Percentiles rank a stretch among this genome's conserved stretches.
These are phyloP conservation scores for Holothuria leucospilota DNA, from an alignment of 53 echinoderm and acorn worm species.

Conservation along the genomic window DNA sequence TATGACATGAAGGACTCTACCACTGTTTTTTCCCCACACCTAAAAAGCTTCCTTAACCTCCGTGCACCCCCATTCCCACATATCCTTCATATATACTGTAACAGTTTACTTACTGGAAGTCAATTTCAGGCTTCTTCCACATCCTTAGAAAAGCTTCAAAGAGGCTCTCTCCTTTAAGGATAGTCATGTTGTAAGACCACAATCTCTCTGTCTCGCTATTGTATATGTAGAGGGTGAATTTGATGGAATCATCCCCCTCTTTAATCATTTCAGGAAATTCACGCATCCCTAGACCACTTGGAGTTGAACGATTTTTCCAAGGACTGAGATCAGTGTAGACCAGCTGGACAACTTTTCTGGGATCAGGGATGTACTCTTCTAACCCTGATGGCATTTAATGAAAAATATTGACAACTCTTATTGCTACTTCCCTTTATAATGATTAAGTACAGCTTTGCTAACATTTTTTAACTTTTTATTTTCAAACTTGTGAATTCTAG, in stretches of 20 bases:
- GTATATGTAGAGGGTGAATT: neutral
- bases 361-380: neutral
- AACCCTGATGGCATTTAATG: neutral
- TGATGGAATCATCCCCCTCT: neutral
- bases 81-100: too few species aligned
- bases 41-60: too few species aligned
- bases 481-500: too few species aligned
- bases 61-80: too few species aligned
- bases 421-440: too few species aligned
- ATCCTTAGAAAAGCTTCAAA: neutral
- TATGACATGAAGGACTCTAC: too few species aligned
- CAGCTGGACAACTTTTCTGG: neutral
- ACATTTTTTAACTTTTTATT: too few species aligned
- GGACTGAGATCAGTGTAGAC: slow-evolving; percentile 22
- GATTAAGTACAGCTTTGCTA: too few species aligned
- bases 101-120: neutral
- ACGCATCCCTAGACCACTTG: neutral
- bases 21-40: too few species aligned
- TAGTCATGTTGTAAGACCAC: slow-evolving; percentile 1
- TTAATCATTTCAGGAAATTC: neutral
- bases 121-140: slow-evolving; percentile 22
- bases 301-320: neutral
- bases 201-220: neutral
- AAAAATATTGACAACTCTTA: neutral
- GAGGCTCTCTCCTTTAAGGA: slow-evolving; percentile 10